A percentile compares a stretch with the other conserved stretches of the same genome.
phyloP scores from a whole-genome alignment of 2,113 vertebrate genomes.

The Merops nubicus region DNA sequence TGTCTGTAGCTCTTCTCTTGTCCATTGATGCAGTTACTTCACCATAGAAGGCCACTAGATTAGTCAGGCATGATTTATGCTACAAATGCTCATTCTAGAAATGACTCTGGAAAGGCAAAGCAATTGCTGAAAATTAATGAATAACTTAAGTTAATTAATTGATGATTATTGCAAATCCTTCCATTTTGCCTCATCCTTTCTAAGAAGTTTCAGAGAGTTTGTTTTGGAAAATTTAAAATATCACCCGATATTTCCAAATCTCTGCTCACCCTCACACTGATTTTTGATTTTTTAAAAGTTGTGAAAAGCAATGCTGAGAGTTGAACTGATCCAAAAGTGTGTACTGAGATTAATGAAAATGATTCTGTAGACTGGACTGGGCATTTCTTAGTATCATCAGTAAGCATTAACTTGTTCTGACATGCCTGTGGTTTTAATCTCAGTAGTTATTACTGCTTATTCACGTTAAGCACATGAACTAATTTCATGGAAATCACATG shows the following conservation, averaged over 20 bases:
- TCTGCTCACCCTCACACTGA: neutral
- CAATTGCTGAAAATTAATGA: neutral
- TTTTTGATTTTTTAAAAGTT: neutral
- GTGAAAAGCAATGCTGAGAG: neutral
- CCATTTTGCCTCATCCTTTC: neutral
- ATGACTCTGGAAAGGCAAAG: neutral
- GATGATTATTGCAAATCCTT: neutral
- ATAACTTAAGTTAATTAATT: neutral
- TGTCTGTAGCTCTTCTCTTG: neutral
- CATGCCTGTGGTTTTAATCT: neutral
- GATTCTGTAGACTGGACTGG: neutral
- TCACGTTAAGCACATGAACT: neutral
- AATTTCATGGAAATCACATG: neutral
- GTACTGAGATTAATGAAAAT: neutral
- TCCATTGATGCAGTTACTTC: neutral
- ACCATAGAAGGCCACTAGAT: neutral
- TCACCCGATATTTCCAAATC: neutral
- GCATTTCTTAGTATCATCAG: neutral
- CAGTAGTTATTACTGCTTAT: neutral
- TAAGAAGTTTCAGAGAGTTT: neutral
- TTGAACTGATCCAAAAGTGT: neutral
- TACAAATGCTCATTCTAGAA: neutral
- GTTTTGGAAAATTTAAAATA: neutral
- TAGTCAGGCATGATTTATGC: neutral
- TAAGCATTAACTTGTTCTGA: neutral